These are phyloP conservation scores for Macroteleia sp. DNA, from an alignment of 2,888 invertebrate genomes.

Conservation along the genomic window DNA sequence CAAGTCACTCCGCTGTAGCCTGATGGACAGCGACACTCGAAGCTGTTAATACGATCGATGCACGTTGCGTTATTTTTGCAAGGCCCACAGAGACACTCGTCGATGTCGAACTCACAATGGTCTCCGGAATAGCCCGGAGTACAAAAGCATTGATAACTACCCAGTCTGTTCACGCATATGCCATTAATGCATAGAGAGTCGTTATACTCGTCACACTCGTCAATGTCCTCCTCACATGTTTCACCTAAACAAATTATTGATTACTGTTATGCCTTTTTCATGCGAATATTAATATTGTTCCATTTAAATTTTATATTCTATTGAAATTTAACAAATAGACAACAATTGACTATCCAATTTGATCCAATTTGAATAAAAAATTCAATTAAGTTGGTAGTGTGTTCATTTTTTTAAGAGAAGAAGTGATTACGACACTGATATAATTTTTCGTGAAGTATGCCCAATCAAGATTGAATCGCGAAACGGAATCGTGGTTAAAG, in stretches of 20 bases:
- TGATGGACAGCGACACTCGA: constrained; percentile 91
- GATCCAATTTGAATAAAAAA: no score
- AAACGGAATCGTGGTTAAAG: no score
- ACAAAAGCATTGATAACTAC: constrained; percentile 93
- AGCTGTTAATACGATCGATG: constrained; percentile 92
- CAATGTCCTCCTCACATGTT: constrained; percentile 87
- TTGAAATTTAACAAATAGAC: no score
- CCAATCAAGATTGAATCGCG: no score
- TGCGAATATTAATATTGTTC: no score
- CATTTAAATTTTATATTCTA: no score
- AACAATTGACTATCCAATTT: no score
- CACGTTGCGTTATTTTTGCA: constrained; percentile 94
- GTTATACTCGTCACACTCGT: constrained; percentile 88
- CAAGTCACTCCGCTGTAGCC: constrained; percentile 94
- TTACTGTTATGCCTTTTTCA: no score
- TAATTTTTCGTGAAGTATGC: no score
- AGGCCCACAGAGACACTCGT: constrained; percentile 93
- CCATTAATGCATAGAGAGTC: constrained; percentile 91
- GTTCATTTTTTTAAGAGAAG: no score
- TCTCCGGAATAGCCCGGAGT: constrained; percentile 94
- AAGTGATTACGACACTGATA: no score
- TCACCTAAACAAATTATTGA: constrained; percentile 76
- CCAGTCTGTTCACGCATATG: constrained; percentile 91
- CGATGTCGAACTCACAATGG: constrained; percentile 93
- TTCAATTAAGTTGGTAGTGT: no score